phyloP scores from a whole-genome alignment of 2,888 invertebrate genomes.

The Clivina fossor region DNA sequence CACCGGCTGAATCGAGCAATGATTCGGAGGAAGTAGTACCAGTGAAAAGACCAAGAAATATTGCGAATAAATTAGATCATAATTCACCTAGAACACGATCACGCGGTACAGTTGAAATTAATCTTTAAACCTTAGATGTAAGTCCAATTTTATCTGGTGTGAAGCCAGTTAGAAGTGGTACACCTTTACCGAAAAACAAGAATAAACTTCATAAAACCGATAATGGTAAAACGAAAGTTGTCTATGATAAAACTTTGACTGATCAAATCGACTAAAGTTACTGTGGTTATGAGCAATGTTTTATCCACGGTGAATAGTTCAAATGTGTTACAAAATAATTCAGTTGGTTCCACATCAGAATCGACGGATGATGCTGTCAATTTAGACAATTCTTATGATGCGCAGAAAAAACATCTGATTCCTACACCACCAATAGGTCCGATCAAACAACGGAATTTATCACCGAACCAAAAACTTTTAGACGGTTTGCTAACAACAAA shows the following conservation, averaged over 20 bases:
- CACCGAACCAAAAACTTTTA: no score
- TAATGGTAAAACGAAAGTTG: not conserved
- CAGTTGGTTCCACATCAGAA: constrained; percentile 6
- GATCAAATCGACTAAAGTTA: constrained; percentile 9
- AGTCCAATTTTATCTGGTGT: constrained; percentile 65
- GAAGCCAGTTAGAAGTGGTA: no score
- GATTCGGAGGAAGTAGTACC: constrained; percentile 2
- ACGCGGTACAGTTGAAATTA: constrained; percentile 78
- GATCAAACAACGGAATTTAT: no score
- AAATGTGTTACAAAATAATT: constrained; percentile 37
- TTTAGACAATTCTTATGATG: no score
- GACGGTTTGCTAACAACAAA: no score
- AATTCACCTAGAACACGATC: constrained; percentile 72
- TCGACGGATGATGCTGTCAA: constrained; percentile 1
- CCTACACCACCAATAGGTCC: not conserved
- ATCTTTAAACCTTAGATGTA: constrained; percentile 78
- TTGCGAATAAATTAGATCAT: constrained; percentile 43
- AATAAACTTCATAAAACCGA: constrained; percentile 10
- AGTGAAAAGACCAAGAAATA: constrained; percentile 39
- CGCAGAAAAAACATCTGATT: not conserved
- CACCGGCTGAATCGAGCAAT: constrained; percentile 1
- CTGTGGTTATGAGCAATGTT: constrained; percentile 3
- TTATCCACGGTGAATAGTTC: not conserved
- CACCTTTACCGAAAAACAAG: constrained; percentile 5
- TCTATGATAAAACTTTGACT: constrained; percentile 12